Evolutionary conservation across 2,113 vertebrate species (phyloP).

Genomic region (Tragelaphus buxtoni): DNA sequence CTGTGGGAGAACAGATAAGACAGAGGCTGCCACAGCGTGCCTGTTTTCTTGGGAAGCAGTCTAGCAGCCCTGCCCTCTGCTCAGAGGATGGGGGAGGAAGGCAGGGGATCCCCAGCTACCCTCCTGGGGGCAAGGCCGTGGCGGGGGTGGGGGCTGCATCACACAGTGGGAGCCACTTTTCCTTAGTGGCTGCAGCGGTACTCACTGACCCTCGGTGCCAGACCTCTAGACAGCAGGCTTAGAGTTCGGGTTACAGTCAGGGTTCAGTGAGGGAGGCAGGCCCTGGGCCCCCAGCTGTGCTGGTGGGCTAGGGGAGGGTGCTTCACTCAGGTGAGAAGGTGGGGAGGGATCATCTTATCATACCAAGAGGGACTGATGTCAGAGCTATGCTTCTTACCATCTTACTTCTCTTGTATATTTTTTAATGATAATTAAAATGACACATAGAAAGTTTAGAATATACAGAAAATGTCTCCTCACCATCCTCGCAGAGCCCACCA

Average conservation of each 20-base stretch:
- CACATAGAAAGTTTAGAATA: neutral
- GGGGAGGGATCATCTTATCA: neutral
- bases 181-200: neutral
- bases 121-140: neutral
- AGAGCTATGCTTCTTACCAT: neutral
- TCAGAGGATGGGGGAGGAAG: neutral
- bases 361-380: neutral
- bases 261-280: neutral
- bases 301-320: accelerated
- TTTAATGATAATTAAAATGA: neutral
- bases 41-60: neutral
- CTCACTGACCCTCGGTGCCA: neutral
- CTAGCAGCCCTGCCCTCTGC: neutral
- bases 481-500: neutral
- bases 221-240: neutral
- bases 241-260: neutral
- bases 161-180: too few relatives aligned
- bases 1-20: neutral
- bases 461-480: neutral
- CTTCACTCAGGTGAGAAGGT: neutral
- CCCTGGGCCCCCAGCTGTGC: neutral
- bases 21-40: neutral
- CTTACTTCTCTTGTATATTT: neutral
- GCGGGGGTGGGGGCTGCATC: neutral
- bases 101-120: neutral